phyloP scores from a whole-genome alignment of 2,888 invertebrate genomes.

The Dryocosmus kuriphilus region DNA sequence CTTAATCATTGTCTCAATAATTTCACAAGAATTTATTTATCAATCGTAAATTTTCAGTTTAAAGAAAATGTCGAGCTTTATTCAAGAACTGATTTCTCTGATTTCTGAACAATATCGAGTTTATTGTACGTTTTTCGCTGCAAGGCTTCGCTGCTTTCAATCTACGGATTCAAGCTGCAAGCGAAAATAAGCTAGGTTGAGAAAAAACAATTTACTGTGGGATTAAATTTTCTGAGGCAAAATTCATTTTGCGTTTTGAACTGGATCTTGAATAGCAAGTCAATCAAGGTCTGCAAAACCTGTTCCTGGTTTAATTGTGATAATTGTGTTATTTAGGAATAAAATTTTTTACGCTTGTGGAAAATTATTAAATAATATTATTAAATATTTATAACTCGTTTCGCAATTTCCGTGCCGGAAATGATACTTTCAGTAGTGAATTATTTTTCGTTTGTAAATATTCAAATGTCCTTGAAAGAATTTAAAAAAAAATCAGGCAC shows the following conservation, averaged over 20 bases:
- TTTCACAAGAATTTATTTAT: background rate
- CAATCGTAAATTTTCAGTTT: background rate
- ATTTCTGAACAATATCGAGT: background rate
- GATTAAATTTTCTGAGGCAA: conserved; percentile 21
- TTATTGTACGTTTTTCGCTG: conserved; percentile 6
- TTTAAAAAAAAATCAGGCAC: too few relatives aligned
- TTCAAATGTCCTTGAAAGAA: too few relatives aligned
- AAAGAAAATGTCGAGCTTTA: background rate
- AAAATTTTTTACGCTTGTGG: too few relatives aligned
- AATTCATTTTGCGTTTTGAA: conserved; percentile 10
- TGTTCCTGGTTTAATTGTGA: background rate
- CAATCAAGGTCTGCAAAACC: conserved; percentile 8
- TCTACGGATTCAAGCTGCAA: background rate
- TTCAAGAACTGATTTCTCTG: background rate
- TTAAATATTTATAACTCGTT: too few relatives aligned
- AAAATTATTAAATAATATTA: too few relatives aligned
- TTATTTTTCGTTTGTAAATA: too few relatives aligned
- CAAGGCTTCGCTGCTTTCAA: conserved; percentile 6
- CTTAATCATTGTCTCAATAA: background rate
- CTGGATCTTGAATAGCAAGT: conserved; percentile 7
- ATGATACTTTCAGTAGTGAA: too few relatives aligned
- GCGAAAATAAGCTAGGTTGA: background rate
- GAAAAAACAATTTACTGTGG: background rate
- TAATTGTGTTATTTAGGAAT: background rate
- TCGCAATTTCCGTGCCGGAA: too few relatives aligned